Conservation (phyloP, 2,113 vertebrate genomes). For the Misgurnus mizolepis region DNA sequence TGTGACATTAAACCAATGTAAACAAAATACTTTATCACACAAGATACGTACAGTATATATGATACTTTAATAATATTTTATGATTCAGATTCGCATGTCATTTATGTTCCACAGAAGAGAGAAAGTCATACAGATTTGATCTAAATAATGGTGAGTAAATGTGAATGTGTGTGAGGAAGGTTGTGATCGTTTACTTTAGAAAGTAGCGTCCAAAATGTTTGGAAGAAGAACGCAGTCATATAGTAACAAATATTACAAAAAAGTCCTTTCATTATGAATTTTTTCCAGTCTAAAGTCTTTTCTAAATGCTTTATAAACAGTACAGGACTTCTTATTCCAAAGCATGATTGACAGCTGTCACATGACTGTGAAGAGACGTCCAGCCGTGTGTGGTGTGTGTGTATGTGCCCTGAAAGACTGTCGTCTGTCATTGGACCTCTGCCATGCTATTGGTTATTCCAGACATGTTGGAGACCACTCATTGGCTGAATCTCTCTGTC, state of each 20-base stretch:
- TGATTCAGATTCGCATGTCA: too few species aligned
- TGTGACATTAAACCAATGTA: too few species aligned
- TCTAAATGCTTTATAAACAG: not conserved
- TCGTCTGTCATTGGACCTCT: not conserved
- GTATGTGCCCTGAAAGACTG: conserved; percentile 18
- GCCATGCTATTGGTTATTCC: not conserved
- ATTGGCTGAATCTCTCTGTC: not conserved
- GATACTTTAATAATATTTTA: too few species aligned
- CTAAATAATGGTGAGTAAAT: too few species aligned
- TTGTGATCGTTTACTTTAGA: not conserved
- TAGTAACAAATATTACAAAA: not conserved
- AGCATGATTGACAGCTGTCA: conserved; percentile 1
- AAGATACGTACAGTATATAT: too few species aligned
- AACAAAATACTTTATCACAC: too few species aligned
- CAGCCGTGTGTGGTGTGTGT: not conserved
- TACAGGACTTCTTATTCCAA: not conserved
- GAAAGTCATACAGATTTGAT: too few species aligned
- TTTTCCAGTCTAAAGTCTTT: not conserved
- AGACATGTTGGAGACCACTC: not conserved
- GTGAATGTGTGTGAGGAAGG: not conserved
- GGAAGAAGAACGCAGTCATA: not conserved
- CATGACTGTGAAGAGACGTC: not conserved
- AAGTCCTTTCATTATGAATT: not conserved
- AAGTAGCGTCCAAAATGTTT: too few species aligned
- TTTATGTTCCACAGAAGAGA: too few species aligned